Base-by-base conservation (phyloP, 2,113 vertebrate species). In the Potamarius usumacintae region DNA sequence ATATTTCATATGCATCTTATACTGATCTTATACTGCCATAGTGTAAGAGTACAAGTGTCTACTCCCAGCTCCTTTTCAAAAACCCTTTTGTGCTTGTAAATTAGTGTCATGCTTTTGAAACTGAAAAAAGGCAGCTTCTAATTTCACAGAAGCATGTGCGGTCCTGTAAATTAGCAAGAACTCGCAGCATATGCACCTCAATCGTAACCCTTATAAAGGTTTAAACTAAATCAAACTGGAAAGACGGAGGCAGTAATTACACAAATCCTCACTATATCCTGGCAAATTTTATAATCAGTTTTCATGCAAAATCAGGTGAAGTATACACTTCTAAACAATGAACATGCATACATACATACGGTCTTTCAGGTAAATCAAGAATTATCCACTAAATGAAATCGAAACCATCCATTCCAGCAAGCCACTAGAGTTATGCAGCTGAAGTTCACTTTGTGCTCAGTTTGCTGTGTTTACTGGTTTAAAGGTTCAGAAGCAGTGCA, bases 401-500 rank as follows among this genome's bases (percentile, higher is more conserved):
- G 7, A 62, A 22, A 62, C 20, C 5, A 15, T 57, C 25, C 48
- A 25, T 50, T 48, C 30, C 15, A 18, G 17, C 48, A 22, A 53
- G 55, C 55, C 55, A 57, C 14, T 1, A 58, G 15, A 58, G 7
- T 60, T 52, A 17, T 30, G 18, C 20, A 63, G 60, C 60, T 58
- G 25, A 63, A 22, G 18, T 22, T 60, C 7, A 22, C 58, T 22
- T 7, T 60, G 22, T 63, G 22, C 15, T 63, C 22, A 63, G 22
- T 25, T 60, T 30, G 8, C 42, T 60, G 42, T 74, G 34, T 63
- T 77, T 78, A 3, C n/a, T 20, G 27, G 1, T 58, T 27, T 86
- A 15, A 18, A 98, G 97, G 95, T 92, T 0, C 91, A 93, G 85
- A 92, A 93, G 74, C 94, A 87, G 84, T 97, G 97, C 22, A 90